These are phyloP conservation scores for Spongilla lacustris DNA, from an alignment of 37 sponge, comb jelly and placozoan species.

Conservation along the genomic window DNA sequence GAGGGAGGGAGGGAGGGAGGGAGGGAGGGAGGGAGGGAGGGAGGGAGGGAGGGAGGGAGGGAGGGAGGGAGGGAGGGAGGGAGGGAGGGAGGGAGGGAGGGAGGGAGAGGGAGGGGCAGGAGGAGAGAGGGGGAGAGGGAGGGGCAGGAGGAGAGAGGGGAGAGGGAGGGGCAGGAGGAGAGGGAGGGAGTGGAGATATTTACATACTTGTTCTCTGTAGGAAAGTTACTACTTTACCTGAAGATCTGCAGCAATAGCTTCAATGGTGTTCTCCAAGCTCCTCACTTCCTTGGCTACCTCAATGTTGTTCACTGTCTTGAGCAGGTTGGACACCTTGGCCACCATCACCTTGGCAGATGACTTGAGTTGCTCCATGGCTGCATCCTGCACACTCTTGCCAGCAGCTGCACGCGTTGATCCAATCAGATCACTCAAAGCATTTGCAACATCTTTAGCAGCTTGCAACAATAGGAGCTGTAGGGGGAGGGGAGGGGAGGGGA, in stretches of 20 bases:
- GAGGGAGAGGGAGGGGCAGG: not conserved
- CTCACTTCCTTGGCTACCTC: slow-evolving; percentile 84
- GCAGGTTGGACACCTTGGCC: slow-evolving; percentile 76
- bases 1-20: not conserved
- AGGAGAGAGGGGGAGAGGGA: not conserved
- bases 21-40: not conserved
- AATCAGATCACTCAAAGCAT: slow-evolving; percentile 80
- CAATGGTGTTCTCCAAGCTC: slow-evolving; percentile 90
- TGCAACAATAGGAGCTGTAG: slow-evolving; percentile 74
- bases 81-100: not conserved
- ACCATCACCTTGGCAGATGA: slow-evolving; percentile 90
- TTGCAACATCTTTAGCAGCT: slow-evolving; percentile 94
- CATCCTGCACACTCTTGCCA: slow-evolving; percentile 86
- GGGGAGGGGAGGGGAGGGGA: too few species aligned
- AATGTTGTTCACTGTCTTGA: slow-evolving; percentile 97
- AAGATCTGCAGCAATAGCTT: slow-evolving; percentile 68
- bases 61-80: not conserved
- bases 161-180: not conserved
- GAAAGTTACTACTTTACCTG: not conserved
- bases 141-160: not conserved
- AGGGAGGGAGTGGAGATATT: not conserved
- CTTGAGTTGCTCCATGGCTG: slow-evolving; percentile 89
- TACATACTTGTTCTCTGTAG: not conserved
- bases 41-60: not conserved
- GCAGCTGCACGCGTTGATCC: slow-evolving; percentile 85